Base-by-base conservation (phyloP, 2,797 vertebrate genomes). In the Tenualosa thibaudeaui region DNA sequence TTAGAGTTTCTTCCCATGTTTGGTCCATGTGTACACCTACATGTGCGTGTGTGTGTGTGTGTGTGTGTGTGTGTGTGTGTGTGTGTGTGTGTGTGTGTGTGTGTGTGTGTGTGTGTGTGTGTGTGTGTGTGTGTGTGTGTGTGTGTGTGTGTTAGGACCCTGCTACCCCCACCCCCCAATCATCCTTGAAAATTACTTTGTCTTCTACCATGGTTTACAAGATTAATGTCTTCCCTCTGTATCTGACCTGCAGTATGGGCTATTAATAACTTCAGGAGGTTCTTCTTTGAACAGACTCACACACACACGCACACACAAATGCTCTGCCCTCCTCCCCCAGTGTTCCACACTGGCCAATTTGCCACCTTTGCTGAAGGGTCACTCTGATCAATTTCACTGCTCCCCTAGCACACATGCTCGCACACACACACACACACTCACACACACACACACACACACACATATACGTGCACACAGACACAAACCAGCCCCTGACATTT, bases 161-260 rank as follows among this genome's bases (percentile, higher is more conserved):
- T 84, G 90, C 86, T 89, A 86, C 85, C 85, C 91, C 91, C 88
- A 89, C 91, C 89, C 90, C 90, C 90, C 93, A 75, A 75, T 75
- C 68, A 75, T 12, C 31, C 37, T 75, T 19, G 37, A 43, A 75
- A 92, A 94, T 93, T 93, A 92, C 91, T 91, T 88, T 90, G 87
- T 91, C 91, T 90, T 91, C 86, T 85, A 88, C 87, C 92, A 93
- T 91, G 88, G 89, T 88, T 92, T 88, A 49, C 83, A 92, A 93
- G 92, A 95, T 95, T 94, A 91, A 95, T 95, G 91, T 84, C 88
- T 89, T 90, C 88, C 92, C 86, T 88, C 86, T 89, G 85, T 88
- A 88, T 90, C 89, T 89, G 85, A 86, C 85, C 82, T 86, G 87
- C 90, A 86, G 89, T 87, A 86, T 85, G 84, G 83, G 84, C 92